These are phyloP conservation scores for Acanthococcus lagerstroemiae DNA, from an alignment of 2,888 invertebrate species.

Conservation along the genomic window DNA sequence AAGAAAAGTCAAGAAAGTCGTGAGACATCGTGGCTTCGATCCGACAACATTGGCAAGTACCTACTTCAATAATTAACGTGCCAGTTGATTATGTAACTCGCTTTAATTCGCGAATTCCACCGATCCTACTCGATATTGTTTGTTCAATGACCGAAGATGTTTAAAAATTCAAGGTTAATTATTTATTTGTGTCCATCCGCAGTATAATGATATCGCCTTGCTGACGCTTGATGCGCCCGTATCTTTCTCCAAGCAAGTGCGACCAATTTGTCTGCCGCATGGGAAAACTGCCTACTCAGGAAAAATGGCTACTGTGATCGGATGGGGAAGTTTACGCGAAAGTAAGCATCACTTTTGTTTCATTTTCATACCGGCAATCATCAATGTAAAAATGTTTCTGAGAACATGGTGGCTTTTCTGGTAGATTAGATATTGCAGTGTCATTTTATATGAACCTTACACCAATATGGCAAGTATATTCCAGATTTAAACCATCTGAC, in stretches of 20 bases:
- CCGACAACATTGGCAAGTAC: constrained; percentile 58
- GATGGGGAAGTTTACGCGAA: constrained; percentile 77
- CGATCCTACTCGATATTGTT: background rate
- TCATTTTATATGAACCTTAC: too few species aligned
- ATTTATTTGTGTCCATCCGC: too few species aligned
- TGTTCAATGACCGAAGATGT: background rate
- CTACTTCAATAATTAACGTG: background rate
- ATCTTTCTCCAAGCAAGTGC: constrained; percentile 56
- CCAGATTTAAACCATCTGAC: too few species aligned
- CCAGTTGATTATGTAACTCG: background rate
- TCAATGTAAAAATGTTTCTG: too few species aligned
- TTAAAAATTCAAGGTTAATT: too few species aligned
- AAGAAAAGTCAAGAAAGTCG: constrained; percentile 67
- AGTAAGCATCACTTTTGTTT: too few species aligned
- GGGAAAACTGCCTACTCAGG: constrained; percentile 53
- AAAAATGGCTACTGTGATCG: constrained; percentile 66
- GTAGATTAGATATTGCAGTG: too few species aligned
- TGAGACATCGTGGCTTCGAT: constrained; percentile 75
- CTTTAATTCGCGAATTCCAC: background rate
- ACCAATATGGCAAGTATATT: too few species aligned
- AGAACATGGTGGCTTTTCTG: too few species aligned
- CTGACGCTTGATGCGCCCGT: constrained; percentile 69
- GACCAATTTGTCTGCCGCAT: constrained; percentile 66
- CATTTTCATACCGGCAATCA: too few species aligned
- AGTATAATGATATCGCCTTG: constrained; percentile 77